A percentile compares a stretch with the other conserved stretches of the same genome.
Evolutionary conservation across 2,888 invertebrate species (phyloP).

Genomic region (Clepsis dumicolana): DNA sequence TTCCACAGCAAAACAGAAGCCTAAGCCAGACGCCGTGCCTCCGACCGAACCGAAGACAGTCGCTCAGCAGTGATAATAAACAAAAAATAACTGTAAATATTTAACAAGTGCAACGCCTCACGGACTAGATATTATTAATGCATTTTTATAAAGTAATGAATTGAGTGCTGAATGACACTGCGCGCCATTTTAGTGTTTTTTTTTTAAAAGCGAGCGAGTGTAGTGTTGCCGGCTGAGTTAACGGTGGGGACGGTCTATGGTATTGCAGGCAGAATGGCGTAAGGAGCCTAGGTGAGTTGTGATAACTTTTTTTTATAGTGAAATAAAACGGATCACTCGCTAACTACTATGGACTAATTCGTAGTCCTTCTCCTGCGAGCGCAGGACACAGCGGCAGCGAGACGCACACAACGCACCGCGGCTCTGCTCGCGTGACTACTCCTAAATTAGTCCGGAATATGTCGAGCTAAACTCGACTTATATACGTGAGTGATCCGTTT

Average conservation of each 20-base stretch:
- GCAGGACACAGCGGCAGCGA: no score
- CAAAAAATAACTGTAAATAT: constrained; percentile 43
- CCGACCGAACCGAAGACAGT: constrained; percentile 58
- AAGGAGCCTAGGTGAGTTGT: constrained; percentile 69
- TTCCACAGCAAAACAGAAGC: constrained; percentile 66
- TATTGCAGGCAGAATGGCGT: constrained; percentile 58
- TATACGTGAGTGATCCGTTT: no score
- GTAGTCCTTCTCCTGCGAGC: no score
- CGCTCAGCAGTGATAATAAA: constrained; percentile 62
- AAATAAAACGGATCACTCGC: no score
- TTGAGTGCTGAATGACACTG: constrained; percentile 32
- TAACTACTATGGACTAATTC: no score
- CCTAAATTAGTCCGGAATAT: no score
- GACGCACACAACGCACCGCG: no score
- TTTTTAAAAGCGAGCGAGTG: constrained; percentile 24
- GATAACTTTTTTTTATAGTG: background rate
- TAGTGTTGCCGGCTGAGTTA: constrained; percentile 33
- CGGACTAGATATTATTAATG: constrained; percentile 14
- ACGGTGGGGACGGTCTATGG: constrained; percentile 52
- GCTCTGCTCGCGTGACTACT: no score
- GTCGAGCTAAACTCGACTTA: no score
- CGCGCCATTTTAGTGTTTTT: constrained; percentile 28
- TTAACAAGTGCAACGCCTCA: constrained; percentile 29
- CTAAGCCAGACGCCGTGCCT: constrained; percentile 63
- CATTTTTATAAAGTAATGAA: constrained; percentile 33